Percentiles rank a stretch among this genome's conserved stretches.
These are phyloP conservation scores for Gasterosteus nipponicus DNA, from an alignment of 2,113 vertebrate genomes.

Conservation along the genomic window DNA sequence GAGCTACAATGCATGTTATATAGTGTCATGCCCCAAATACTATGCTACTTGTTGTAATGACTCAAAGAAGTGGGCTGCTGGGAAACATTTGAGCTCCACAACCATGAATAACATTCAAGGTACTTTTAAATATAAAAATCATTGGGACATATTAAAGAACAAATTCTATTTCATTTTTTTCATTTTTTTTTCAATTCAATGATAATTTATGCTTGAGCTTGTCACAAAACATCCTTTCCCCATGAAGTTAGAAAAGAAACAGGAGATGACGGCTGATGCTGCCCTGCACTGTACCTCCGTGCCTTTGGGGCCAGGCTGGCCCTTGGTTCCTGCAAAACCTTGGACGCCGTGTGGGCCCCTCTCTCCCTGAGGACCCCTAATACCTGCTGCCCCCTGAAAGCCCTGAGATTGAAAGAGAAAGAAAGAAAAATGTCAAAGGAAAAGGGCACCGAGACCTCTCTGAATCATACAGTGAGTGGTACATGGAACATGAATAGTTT, in stretches of 20 bases:
- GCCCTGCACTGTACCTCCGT: conserved; percentile 71
- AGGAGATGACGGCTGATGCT: background rate
- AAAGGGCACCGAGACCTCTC: background rate
- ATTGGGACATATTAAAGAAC: background rate
- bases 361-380: conserved; percentile 79
- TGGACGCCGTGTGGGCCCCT: conserved; percentile 81
- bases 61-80: background rate
- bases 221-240: background rate
- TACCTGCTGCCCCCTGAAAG: conserved; percentile 77
- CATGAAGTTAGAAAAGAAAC: background rate
- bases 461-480: background rate
- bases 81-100: background rate
- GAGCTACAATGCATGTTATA: background rate
- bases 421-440: conserved; percentile 2
- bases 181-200: background rate
- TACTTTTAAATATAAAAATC: background rate
- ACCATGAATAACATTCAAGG: too few relatives aligned
- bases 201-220: background rate
- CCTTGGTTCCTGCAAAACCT: conserved; percentile 84
- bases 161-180: background rate
- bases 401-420: conserved; percentile 77
- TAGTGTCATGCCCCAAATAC: background rate
- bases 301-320: conserved; percentile 76
- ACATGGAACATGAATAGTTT: background rate
- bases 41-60: background rate